A percentile compares a stretch with the other conserved stretches of the same genome.
Evolutionary conservation across 2,888 invertebrate species (phyloP).

Genomic region (Herminia tarsipennalis): DNA sequence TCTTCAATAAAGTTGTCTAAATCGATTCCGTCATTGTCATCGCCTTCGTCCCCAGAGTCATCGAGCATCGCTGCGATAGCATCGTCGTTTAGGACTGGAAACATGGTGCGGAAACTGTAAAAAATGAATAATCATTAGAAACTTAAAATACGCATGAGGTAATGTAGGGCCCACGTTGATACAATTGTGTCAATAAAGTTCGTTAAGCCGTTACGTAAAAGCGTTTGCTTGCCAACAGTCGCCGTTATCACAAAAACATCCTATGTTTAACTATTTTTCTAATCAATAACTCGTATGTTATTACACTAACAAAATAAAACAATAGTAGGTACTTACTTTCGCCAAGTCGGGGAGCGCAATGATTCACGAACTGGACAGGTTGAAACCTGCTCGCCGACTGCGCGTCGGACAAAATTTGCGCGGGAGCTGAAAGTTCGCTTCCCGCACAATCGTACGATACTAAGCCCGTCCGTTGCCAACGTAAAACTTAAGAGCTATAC

Average conservation of each 20-base stretch:
- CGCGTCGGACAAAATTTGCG: constrained; percentile 3
- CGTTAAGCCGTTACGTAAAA: constrained; percentile 9
- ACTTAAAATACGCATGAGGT: too few species aligned
- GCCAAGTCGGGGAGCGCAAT: constrained; percentile 9
- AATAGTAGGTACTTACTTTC: constrained; percentile 10
- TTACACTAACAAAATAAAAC: constrained; percentile 6
- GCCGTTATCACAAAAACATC: background rate
- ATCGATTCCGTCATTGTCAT: background rate
- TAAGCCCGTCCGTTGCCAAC: background rate
- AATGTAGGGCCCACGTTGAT: constrained; percentile 9
- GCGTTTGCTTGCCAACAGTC: background rate
- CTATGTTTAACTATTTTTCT: background rate
- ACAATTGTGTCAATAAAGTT: constrained; percentile 14
- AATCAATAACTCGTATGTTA: constrained; percentile 8
- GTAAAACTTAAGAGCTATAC: background rate
- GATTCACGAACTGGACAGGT: constrained; percentile 8
- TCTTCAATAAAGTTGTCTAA: background rate
- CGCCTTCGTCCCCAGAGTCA: too few species aligned
- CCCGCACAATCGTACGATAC: constrained; percentile 8
- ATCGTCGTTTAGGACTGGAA: background rate
- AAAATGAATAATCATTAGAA: too few species aligned
- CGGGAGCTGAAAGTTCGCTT: constrained; percentile 7
- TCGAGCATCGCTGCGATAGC: background rate
- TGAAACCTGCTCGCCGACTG: constrained; percentile 12
- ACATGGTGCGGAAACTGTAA: background rate